Evolutionary conservation across 2,113 vertebrate genomes (phyloP).

Genomic region (Xyliphius kryptos): DNA sequence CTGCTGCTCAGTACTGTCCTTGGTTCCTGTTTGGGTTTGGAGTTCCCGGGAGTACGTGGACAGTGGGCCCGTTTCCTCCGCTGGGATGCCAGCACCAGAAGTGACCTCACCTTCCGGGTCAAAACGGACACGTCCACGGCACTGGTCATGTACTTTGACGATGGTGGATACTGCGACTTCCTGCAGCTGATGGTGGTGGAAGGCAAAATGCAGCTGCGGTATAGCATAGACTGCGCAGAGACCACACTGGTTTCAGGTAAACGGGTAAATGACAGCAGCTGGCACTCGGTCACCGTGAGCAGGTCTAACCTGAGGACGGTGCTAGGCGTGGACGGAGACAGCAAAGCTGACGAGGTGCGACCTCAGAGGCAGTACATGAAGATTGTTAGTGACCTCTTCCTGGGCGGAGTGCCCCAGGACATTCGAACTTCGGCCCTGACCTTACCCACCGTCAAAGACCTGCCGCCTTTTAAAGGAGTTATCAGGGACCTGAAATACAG

Average conservation of each 20-base stretch:
- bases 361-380: slow-evolving; percentile 89
- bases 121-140: slow-evolving; percentile 86
- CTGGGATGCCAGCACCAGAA: slow-evolving; percentile 94
- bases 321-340: slow-evolving; percentile 81
- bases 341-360: slow-evolving; percentile 74
- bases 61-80: slow-evolving; percentile 97
- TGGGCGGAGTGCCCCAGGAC: slow-evolving; percentile 88
- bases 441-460: slow-evolving; percentile 73
- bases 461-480: slow-evolving; percentile 81
- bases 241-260: slow-evolving; percentile 72
- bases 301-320: slow-evolving; percentile 79
- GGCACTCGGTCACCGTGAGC: slow-evolving; percentile 86
- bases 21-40: slow-evolving; percentile 80
- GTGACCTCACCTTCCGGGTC: slow-evolving; percentile 93
- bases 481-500: slow-evolving; percentile 90
- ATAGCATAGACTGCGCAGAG: slow-evolving; percentile 95
- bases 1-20: slow-evolving; percentile 79
- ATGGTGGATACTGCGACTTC: slow-evolving; percentile 96
- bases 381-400: slow-evolving; percentile 91
- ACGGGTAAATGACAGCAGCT: slow-evolving; percentile 80
- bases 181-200: slow-evolving; percentile 84
- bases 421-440: slow-evolving; percentile 82
- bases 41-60: slow-evolving; percentile 87
- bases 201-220: slow-evolving; percentile 83
- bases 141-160: slow-evolving; percentile 94